A percentile compares a stretch with the other conserved stretches of the same genome.
Evolutionary conservation across 2,113 vertebrate species (phyloP).

Genomic region (Bagarius yarrelli): DNA sequence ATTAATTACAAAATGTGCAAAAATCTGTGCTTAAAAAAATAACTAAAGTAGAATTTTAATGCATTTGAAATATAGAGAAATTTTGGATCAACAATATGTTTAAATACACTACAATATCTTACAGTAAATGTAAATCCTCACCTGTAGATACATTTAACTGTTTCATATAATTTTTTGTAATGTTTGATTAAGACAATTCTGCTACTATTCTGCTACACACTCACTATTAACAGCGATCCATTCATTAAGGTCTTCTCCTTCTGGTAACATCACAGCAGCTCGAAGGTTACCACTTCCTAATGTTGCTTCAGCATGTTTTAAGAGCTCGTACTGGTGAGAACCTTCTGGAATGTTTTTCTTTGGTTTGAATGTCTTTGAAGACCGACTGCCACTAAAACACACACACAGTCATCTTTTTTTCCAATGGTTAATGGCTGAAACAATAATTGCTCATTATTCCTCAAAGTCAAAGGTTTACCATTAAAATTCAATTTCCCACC

Average conservation of each 20-base stretch:
- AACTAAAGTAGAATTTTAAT: neutral
- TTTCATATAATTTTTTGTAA: neutral
- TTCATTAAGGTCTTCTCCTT: slow-evolving; percentile 95
- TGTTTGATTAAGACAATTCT: neutral
- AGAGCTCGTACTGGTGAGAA: slow-evolving; percentile 92
- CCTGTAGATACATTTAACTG: neutral
- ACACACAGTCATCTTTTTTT: slow-evolving; percentile 11
- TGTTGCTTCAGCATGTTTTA: slow-evolving; percentile 93
- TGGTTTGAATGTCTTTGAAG: slow-evolving; percentile 94
- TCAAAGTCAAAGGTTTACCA: too few species aligned
- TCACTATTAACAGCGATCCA: slow-evolving; percentile 98
- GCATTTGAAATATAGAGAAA: neutral
- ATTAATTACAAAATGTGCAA: neutral
- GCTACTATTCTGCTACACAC: slow-evolving; percentile 54
- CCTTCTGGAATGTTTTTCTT: slow-evolving; percentile 97
- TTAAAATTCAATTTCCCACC: too few species aligned
- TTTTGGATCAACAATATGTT: neutral
- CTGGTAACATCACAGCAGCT: slow-evolving; percentile 91
- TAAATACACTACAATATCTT: neutral
- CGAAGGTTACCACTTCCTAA: slow-evolving; percentile 91
- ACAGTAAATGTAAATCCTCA: neutral
- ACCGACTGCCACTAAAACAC: slow-evolving; percentile 80
- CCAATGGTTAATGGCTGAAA: neutral
- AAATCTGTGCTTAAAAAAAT: neutral
- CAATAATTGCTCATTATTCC: neutral